Evolutionary conservation across 2,113 vertebrate genomes (phyloP), one percentile per base, ranked within the genome.

Genomic region (Sylvietta virens): DNA sequence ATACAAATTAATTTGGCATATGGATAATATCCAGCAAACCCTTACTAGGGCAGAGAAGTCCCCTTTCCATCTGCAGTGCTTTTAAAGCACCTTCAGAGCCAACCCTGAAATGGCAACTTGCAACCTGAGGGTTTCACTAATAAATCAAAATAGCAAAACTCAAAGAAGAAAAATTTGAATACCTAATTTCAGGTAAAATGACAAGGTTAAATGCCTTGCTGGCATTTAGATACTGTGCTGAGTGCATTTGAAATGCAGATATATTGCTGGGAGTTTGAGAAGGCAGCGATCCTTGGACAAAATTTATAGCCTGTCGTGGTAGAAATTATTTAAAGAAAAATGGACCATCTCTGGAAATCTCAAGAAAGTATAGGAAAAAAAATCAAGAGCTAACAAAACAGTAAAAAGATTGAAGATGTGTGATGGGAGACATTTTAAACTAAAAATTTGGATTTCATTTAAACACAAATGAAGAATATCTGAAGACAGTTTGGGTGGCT

Each of bases 201-300:
- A 87, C 91, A 95, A 87, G 93, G 93, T 90, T 90, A 95, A 95
- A 88, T 88, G 78, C 54, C 33, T 95, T 47, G 35, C 27, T 94
- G 93, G 90, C 84, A 73, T 92, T 91, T 82, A 40, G 54, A 58
- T 86, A 28, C 66, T 62, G 39, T 51, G 44, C 23, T 70, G 81
- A 85, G 50, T 65, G 64, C 54, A 95, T 94, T 93, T 82, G 78
- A 94, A 96, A 95, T 93, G 70, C 89, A 95, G 81, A 91, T 81
- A 5, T 31, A 58, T 87, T 66, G 45, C 66, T 82, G 45, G 19
- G 66, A 39, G 54, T 35, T 66, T 66, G 81, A 62, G 58, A 82
- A 88, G 45, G 30, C 39, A 77, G 39, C 0, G 4, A 91, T 91
- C 74, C 20, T 62, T 26, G 70, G 51, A 65, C 21, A 24, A 65